Conservation (phyloP, 2,888 invertebrate genomes). For the Hipparchia semele region DNA sequence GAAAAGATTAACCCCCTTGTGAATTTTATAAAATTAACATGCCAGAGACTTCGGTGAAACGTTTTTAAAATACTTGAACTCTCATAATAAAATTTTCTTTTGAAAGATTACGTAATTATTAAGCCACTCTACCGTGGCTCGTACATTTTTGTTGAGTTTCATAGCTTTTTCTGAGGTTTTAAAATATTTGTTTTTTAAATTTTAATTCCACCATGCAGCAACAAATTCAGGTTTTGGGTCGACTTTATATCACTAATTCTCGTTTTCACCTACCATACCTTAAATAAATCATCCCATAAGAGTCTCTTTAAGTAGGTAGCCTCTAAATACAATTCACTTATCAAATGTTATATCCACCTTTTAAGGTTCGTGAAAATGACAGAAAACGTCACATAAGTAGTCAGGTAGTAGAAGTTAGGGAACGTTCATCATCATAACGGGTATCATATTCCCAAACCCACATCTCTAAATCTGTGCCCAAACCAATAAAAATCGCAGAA, state of each 20-base stretch:
- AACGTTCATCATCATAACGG: too few species aligned
- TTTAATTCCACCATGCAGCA: not conserved
- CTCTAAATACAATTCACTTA: too few species aligned
- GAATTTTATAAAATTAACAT: not conserved
- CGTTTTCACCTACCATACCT: too few species aligned
- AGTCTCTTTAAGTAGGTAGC: too few species aligned
- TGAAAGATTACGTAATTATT: constrained; percentile 8
- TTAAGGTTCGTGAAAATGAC: too few species aligned
- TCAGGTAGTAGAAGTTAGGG: too few species aligned
- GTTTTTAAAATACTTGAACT: not conserved
- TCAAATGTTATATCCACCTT: too few species aligned
- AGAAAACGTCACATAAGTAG: too few species aligned
- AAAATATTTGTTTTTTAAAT: not conserved
- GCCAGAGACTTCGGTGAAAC: not conserved
- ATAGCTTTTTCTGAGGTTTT: not conserved
- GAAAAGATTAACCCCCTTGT: not conserved
- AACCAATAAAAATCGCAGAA: too few species aligned
- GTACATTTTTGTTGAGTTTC: constrained; percentile 1
- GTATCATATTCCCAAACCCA: too few species aligned
- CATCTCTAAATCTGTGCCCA: too few species aligned
- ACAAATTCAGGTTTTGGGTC: not conserved
- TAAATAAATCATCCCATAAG: too few species aligned
- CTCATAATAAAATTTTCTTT: constrained; percentile 1
- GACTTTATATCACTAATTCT: not conserved
- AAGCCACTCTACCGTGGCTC: not conserved